Evolutionary conservation across 2,113 vertebrate species (phyloP), one percentile per base, ranked within the genome.

Genomic region (Neolamprologus fasciatus): DNA sequence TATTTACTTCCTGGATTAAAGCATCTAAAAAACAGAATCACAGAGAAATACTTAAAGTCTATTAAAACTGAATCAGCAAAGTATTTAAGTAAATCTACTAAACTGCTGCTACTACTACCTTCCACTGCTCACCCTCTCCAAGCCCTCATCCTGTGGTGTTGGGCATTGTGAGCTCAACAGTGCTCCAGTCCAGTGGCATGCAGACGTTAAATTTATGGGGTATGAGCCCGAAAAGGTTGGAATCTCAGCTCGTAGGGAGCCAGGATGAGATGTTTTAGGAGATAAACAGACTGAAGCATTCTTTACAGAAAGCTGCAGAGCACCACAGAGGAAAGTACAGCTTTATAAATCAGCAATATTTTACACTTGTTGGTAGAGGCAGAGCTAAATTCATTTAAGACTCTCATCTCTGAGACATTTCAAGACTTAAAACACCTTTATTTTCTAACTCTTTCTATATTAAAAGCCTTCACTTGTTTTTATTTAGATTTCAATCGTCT

Each of bases 281-380:
- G 66, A 71, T 71, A 71, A 71, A 71, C 63, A 42, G n/a, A 40
- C 35, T 40, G 63, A 71, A 71, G 6, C 35, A 71, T 71, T 71
- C 35, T 37, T 37, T 14, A 14, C 35, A 42, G 12, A 71, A 9
- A 1, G 0, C n/a, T 71, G n/a, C 5, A 71, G 66, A 45, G 12
- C 66, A 33, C n/a, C 66, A 71, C n/a, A 0, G 66, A 42, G n/a
- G 66, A 42, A 71, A 42, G 66, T 23, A 4, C 35, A 42, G 66
- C n/a, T 42, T 71, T 71, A 42, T 42, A 23, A 71, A 71, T 71
- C 66, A 42, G 66, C 66, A 6, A 40, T 5, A 3, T 40, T 40
- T 40, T 14, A 40, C 33, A 14, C 35, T 40, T 40, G 4, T 40
- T 68, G n/a, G 3, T 68, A 14, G 63, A 68, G 63, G 11, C 35